Base-by-base conservation (phyloP, 2,797 vertebrate genomes). In the Pangasius mekongensis region DNA sequence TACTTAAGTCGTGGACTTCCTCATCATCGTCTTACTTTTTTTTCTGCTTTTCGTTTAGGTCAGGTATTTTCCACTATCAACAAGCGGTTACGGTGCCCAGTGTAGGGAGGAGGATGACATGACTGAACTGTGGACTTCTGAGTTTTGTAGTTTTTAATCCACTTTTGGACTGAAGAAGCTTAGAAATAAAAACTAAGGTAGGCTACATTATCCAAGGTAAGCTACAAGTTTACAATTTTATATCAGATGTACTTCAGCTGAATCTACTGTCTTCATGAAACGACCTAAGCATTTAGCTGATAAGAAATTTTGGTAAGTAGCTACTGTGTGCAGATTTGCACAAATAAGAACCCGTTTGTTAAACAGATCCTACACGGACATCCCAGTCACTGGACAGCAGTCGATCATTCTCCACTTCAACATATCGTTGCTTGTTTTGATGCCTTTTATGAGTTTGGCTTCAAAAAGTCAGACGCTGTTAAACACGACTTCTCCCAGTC, bases 401-500 rank as follows among this genome's bases (percentile, higher is more conserved):
- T 92, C 71, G 52, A 80, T 90, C 84, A 84, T 87, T 76, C 64
- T 18, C 84, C 47, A 74, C 74, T 89, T 87, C 84, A 83, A 58
- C 56, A 56, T 89, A 83, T 89, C 33, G 52, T 62, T 58, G 80
- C 83, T 77, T 84, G n/a, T 36, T 90, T 86, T 83, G 73, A 88
- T 91, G 88, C 87, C 89, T 85, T 90, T 64, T 90, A 88, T 90
- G 86, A 87, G 90, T 88, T 89, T 84, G 84, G 52, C 81, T 90
- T 89, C 60, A 89, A 88, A 89, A 88, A 89, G 90, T 91, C 91
- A 88, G 83, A 89, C 66, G 58, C 69, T 84, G 83, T 92, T 90
- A 88, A 92, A 90, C 89, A 90, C 73, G 88, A 89, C 88, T 88
- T 86, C 87, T 90, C 88, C 87, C 73, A 64, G 84, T 90, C 92